A percentile compares a stretch with the other conserved stretches of the same genome.
Conservation (phyloP, 2,113 vertebrate species). For the Uria lomvia region DNA sequence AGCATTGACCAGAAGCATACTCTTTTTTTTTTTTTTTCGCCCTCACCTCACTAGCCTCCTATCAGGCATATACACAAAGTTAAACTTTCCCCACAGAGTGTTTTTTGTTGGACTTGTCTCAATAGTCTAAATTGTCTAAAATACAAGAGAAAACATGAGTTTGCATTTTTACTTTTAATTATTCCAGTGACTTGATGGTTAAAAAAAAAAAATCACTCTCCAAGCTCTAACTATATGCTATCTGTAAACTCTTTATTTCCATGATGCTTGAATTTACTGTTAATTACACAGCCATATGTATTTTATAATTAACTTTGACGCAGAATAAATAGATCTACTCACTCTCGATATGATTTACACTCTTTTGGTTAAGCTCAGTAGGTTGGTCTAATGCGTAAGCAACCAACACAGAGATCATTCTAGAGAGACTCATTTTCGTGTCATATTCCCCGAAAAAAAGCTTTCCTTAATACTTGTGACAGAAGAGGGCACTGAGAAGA, state of each 20-base stretch:
- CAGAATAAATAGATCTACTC: neutral
- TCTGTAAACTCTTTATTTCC: neutral
- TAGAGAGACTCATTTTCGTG: neutral
- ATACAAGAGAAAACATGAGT: too few species aligned
- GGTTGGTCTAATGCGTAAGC: neutral
- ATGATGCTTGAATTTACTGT: neutral
- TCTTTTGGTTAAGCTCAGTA: neutral
- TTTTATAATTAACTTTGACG: neutral
- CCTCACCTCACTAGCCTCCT: neutral
- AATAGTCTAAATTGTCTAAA: neutral
- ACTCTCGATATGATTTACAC: neutral
- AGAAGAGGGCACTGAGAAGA: neutral
- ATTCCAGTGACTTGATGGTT: neutral
- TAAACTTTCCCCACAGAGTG: neutral
- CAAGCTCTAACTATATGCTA: neutral
- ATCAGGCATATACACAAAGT: neutral
- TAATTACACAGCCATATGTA: neutral
- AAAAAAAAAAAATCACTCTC: neutral
- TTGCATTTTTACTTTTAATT: neutral
- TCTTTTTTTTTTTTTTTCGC: too few species aligned
- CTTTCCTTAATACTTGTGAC: neutral
- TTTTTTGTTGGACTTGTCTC: neutral
- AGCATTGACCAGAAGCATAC: neutral
- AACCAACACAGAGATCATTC: neutral
- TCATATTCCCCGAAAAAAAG: neutral